Evolutionary conservation across 2,113 vertebrate genomes (phyloP), one percentile per base, ranked within the genome.

Genomic region (Caranx melampygus): DNA sequence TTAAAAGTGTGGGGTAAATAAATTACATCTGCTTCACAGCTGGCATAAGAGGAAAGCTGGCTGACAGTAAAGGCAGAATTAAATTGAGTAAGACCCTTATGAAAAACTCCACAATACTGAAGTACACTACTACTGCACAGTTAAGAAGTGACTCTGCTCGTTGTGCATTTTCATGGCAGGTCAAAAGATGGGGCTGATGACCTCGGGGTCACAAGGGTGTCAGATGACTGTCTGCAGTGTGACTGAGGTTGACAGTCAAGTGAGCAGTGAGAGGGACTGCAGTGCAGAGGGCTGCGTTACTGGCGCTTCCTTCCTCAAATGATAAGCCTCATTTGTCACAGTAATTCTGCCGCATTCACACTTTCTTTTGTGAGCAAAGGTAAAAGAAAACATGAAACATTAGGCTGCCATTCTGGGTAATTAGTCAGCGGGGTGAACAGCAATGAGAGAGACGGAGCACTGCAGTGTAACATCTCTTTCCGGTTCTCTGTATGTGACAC

Each of bases 331-430:
- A 73, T 74, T 62, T 42, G 33, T 69, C 49, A 58, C 40, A 57
- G 33, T 40, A 18, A 37, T 54, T 45, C 51, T 58, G 58, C 21
- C 52, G 13, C 68, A 66, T 37, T 72, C n/a, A 49, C 6, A 49
- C 59, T 45, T 51, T 51, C 26, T 47, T 59, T 83, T 68, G 70
- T 40, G 44, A 37, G 31, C 21, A 60, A 65, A 20, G 20, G 33
- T 31, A 68, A 57, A 59, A 44, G 40, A 49, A 71, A 73, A 62
- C 62, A 58, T 35, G 58, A 67, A 57, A 49, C 33, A 69, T 78
- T 4, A 62, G 26, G 37, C 42, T 69, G 40, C 37, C 57, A 52
- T 45, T 58, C 3, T 20, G 55, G 44, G 40, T 70, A 58, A 79
- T 69, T 74, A 65, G 21, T 35, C 42, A 68, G 49, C 33, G 64